phyloP scores from a whole-genome alignment of 1,140 invertebrate genomes.

The Neoseiulus cucumeris region DNA sequence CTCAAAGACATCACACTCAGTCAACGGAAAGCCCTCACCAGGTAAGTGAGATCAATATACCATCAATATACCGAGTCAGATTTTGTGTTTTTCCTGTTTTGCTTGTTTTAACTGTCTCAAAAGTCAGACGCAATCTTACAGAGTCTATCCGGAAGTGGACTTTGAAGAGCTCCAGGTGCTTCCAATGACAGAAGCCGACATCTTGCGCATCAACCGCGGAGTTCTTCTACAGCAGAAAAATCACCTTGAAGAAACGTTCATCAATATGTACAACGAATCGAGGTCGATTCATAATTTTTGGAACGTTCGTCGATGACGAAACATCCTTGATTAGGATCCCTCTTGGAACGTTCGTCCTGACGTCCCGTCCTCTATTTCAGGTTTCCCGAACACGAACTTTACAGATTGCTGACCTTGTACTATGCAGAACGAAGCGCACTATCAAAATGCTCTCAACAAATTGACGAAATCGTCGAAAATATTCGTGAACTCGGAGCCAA shows the following conservation, averaged over 20 bases:
- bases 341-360: background rate
- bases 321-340: background rate
- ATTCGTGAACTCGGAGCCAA: background rate
- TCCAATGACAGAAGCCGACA: background rate
- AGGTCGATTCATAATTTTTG: background rate
- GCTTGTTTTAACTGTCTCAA: no score
- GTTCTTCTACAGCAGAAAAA: conserved; percentile 1
- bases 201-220: background rate
- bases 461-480: background rate
- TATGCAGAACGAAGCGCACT: background rate
- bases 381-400: conserved; percentile 5
- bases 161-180: background rate
- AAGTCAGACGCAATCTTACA: no score
- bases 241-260: background rate
- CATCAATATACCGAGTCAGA: background rate
- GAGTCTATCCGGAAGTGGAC: conserved; percentile 1
- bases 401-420: background rate
- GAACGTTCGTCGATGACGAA: background rate
- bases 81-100: background rate
- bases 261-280: background rate
- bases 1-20: conserved; percentile 1
- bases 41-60: background rate
- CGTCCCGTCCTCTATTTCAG: background rate
- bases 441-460: background rate
- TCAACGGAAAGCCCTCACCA: background rate